Conservation (phyloP, 2,797 vertebrate species). For the Phaenicophaeus curvirostris region DNA sequence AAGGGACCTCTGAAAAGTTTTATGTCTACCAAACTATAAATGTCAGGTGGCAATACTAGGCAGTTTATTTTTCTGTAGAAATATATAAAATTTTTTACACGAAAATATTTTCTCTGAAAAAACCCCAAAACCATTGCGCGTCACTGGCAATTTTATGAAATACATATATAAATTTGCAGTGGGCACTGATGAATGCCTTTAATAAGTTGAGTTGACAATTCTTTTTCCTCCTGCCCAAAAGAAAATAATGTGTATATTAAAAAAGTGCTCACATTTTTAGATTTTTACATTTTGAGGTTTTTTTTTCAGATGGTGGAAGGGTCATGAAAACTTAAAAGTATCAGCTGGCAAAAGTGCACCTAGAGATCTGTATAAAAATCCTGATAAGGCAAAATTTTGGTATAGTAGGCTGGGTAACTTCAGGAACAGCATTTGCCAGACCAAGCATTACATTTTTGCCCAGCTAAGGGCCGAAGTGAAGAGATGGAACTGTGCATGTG, state of each 20-base stretch:
- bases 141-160: constrained; percentile 25
- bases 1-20: constrained; percentile 49
- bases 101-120: constrained; percentile 22
- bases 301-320: not conserved
- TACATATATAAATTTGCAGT: not conserved
- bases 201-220: not conserved
- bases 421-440: not conserved
- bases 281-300: not conserved
- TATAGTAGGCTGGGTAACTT: not conserved
- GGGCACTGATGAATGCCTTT: not conserved
- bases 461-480: not conserved
- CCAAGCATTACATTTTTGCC: not conserved
- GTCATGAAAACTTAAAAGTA: not conserved
- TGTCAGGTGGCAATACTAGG: constrained; percentile 13
- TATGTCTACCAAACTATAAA: constrained; percentile 44
- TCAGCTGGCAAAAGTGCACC: not conserved
- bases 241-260: not conserved
- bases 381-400: not conserved
- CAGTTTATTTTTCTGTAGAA: constrained; percentile 55
- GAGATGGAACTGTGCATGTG: not conserved
- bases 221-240: not conserved
- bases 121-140: not conserved
- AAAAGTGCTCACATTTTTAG: not conserved
- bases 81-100: not conserved
- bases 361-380: not conserved